Conservation (phyloP, 2,888 invertebrate genomes). For the Cyaniris semiargus region DNA sequence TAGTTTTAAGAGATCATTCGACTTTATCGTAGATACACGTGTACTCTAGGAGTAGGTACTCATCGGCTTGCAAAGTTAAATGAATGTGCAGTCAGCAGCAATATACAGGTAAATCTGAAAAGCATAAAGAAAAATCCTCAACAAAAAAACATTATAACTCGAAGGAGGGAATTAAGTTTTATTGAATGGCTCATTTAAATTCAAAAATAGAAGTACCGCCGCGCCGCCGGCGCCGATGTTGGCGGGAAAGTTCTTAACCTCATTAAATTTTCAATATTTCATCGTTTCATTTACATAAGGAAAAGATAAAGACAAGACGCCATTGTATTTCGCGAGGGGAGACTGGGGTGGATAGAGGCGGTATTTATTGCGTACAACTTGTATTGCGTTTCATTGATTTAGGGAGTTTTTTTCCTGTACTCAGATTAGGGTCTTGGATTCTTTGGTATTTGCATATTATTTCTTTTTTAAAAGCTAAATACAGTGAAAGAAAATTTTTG, state of each 20-base stretch:
- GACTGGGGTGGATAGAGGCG: slow-evolving; percentile 52
- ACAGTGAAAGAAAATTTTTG: neutral
- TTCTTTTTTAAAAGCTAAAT: neutral
- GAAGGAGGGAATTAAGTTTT: slow-evolving; percentile 14
- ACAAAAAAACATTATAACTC: neutral
- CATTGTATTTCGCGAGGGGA: slow-evolving; percentile 66
- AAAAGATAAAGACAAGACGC: slow-evolving; percentile 79
- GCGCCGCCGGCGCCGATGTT: slow-evolving; percentile 53
- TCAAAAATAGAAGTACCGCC: slow-evolving; percentile 36
- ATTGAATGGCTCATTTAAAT: slow-evolving; percentile 22
- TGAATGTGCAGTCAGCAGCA: neutral
- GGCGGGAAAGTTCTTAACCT: slow-evolving; percentile 72
- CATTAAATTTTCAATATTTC: slow-evolving; percentile 67
- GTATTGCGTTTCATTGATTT: slow-evolving; percentile 72
- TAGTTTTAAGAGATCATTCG: neutral
- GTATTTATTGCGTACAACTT: slow-evolving; percentile 66
- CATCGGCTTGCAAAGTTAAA: neutral
- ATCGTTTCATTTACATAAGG: slow-evolving; percentile 71
- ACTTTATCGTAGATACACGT: neutral
- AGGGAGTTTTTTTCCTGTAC: slow-evolving; percentile 44
- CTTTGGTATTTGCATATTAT: neutral
- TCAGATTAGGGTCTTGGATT: neutral
- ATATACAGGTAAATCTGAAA: neutral
- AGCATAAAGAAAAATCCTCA: neutral
- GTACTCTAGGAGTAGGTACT: neutral